A percentile compares a stretch with the other conserved stretches of the same genome.
These are phyloP conservation scores for Macroramphosus scolopax DNA, from an alignment of 2,797 vertebrate genomes.

Conservation along the genomic window DNA sequence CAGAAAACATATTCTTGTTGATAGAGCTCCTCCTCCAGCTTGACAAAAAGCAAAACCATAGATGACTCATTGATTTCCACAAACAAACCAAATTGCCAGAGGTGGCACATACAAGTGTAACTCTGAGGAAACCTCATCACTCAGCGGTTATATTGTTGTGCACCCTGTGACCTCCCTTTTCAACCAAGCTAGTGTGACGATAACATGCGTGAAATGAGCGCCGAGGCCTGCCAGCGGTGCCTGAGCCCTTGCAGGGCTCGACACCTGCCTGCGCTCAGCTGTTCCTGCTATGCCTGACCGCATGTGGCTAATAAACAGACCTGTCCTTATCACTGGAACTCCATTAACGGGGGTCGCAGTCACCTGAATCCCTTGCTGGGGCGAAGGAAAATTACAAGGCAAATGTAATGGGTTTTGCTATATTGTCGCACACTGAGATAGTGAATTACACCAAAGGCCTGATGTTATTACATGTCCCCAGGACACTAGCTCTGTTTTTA, in stretches of 20 bases:
- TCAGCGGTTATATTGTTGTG: conserved; percentile 70
- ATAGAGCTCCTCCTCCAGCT: conserved; percentile 34
- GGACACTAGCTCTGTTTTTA: conserved; percentile 72
- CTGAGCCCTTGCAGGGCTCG: conserved; percentile 52
- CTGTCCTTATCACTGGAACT: conserved; percentile 74
- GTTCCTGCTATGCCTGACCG: conserved; percentile 73
- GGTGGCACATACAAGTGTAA: conserved; percentile 50
- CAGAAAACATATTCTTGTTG: conserved; percentile 30
- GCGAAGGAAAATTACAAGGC: conserved; percentile 71
- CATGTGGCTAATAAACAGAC: conserved; percentile 76
- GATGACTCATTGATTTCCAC: conserved; percentile 75
- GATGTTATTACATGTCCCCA: conserved; percentile 71
- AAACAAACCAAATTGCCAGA: conserved; percentile 69
- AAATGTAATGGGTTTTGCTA: conserved; percentile 75
- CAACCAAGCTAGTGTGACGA: conserved; percentile 55
- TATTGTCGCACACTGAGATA: conserved; percentile 69
- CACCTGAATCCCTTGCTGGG: conserved; percentile 65
- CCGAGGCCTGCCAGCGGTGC: conserved; percentile 69
- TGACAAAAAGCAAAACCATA: conserved; percentile 46
- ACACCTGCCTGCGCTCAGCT: conserved; percentile 80
- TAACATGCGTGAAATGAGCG: conserved; percentile 79
- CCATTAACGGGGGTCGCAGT: conserved; percentile 71
- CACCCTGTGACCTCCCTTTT: conserved; percentile 64
- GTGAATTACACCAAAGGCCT: conserved; percentile 74
- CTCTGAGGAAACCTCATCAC: conserved; percentile 69